A percentile compares a stretch with the other conserved stretches of the same genome.
phyloP scores from a whole-genome alignment of 2,797 vertebrate species.

The Eupleurogrammus muticus region DNA sequence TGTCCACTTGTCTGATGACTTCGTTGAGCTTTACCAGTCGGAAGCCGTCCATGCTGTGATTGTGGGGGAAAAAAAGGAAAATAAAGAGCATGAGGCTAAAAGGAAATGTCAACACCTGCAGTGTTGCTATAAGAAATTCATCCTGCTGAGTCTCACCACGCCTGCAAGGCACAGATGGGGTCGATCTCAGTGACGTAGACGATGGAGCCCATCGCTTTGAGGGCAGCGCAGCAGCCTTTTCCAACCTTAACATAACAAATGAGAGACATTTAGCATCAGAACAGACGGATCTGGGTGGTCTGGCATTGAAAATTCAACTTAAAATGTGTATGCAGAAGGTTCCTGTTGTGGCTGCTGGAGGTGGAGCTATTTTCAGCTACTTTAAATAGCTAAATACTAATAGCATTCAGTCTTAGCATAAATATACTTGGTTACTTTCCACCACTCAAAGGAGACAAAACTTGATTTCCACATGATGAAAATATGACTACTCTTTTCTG shows the following conservation, averaged over 20 bases:
- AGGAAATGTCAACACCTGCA: fast-evolving
- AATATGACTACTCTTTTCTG: neutral
- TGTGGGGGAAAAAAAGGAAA: conserved; percentile 1
- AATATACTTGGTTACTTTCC: too few species aligned
- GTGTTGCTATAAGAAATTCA: neutral
- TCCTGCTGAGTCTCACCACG: conserved; percentile 85
- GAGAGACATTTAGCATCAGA: neutral
- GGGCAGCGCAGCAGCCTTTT: conserved; percentile 95
- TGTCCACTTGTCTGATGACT: conserved; percentile 97
- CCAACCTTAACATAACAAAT: conserved; percentile 86
- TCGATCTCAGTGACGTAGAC: conserved; percentile 98
- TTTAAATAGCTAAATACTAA: too few species aligned
- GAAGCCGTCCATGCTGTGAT: conserved; percentile 96
- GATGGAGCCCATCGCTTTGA: conserved; percentile 98
- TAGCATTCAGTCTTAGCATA: too few species aligned
- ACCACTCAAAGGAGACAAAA: neutral
- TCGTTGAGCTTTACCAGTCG: conserved; percentile 97
- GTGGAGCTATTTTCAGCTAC: too few species aligned
- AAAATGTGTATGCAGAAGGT: too few species aligned
- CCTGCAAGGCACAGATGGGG: conserved; percentile 97
- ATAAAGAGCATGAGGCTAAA: neutral
- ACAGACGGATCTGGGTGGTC: too few species aligned
- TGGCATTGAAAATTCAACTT: too few species aligned
- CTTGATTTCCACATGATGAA: neutral
- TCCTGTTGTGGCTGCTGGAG: too few species aligned